Evolutionary conservation across 2,888 invertebrate species (phyloP).

Genomic region (Meloe dianella): DNA sequence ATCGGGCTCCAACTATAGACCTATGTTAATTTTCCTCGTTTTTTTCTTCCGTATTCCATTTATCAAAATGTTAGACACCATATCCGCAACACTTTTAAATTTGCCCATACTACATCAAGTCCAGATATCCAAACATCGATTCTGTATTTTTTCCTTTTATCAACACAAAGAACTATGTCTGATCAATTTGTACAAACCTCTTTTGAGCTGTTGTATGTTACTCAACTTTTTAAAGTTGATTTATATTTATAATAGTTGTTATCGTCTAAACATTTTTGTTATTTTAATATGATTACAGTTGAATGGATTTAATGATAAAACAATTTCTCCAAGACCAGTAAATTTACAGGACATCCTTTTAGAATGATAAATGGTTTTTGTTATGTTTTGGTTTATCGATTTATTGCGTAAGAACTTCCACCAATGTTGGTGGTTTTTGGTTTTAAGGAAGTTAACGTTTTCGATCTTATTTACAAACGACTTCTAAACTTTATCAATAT

Average conservation of each 20-base stretch:
- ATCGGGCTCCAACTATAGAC: conserved; percentile 23
- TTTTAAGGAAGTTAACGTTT: conserved; percentile 15
- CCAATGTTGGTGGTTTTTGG: not conserved
- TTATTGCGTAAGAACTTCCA: conserved; percentile 26
- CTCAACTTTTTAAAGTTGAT: no score
- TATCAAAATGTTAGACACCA: not conserved
- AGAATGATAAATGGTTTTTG: conserved; percentile 32
- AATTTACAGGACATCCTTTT: conserved; percentile 26
- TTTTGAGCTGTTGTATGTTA: not conserved
- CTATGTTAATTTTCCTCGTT: conserved; percentile 25
- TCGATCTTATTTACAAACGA: conserved; percentile 19
- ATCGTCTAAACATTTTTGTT: conserved; percentile 1
- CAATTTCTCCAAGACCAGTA: conserved; percentile 9
- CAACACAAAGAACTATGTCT: not conserved
- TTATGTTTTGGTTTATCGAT: conserved; percentile 30
- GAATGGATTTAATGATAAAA: conserved; percentile 13
- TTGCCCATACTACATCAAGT: not conserved
- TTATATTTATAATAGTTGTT: not conserved
- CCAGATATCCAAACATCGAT: not conserved
- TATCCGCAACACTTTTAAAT: not conserved
- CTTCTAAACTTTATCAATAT: conserved; percentile 18
- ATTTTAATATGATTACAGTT: not conserved
- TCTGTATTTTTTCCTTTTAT: not conserved
- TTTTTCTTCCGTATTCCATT: conserved; percentile 16
- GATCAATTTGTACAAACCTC: not conserved